These are phyloP conservation scores for Molorchus minor DNA, from an alignment of 2,888 invertebrate species.

Conservation along the genomic window DNA sequence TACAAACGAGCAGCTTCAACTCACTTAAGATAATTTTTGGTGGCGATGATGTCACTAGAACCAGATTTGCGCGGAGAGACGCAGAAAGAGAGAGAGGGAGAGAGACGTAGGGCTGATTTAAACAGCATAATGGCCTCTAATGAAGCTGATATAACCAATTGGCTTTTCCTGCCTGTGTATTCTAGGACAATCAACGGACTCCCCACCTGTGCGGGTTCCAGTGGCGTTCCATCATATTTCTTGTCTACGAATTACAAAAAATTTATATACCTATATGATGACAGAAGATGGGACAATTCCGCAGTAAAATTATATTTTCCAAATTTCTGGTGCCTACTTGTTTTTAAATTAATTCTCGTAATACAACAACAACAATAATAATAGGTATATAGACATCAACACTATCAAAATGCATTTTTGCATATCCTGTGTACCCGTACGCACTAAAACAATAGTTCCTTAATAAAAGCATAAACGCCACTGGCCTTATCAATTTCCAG, in stretches of 20 bases:
- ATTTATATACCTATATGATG: no score
- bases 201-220: conserved; percentile 34
- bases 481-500: conserved; percentile 12
- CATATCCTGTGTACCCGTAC: no score
- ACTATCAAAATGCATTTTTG: no score
- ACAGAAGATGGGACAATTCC: no score
- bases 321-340: no score
- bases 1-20: background rate
- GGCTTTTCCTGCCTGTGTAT: conserved; percentile 53
- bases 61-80: background rate
- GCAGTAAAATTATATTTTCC: no score
- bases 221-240: conserved; percentile 27
- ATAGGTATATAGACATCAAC: no score
- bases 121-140: conserved; percentile 50
- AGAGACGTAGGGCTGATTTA: conserved; percentile 39
- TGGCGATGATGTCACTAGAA: conserved; percentile 10
- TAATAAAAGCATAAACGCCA: conserved; percentile 7
- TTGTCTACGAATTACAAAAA: no score
- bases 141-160: conserved; percentile 55
- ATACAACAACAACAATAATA: no score
- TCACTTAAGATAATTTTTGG: conserved; percentile 15
- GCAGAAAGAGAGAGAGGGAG: conserved; percentile 20
- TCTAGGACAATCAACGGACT: conserved; percentile 40
- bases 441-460: no score
- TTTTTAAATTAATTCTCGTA: no score